phyloP scores from a whole-genome alignment of 1,140 invertebrate species.

The Microplitis mediator region DNA sequence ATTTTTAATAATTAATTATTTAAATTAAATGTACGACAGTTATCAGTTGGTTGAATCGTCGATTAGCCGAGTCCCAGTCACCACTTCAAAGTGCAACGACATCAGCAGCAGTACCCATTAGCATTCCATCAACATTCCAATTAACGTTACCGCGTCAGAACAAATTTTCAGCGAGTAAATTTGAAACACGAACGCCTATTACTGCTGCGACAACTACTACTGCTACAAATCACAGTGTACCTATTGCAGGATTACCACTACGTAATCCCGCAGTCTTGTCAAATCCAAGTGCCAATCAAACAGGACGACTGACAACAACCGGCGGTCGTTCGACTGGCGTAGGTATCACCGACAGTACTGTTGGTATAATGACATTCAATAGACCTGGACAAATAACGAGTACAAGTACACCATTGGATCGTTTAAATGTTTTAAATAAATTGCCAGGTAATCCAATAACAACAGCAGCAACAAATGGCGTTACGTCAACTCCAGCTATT shows the following conservation, averaged over 20 bases:
- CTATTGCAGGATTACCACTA: constrained; percentile 41
- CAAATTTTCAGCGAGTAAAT: constrained; percentile 50
- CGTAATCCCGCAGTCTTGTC: constrained; percentile 49
- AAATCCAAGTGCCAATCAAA: constrained; percentile 55
- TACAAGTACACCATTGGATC: constrained; percentile 58
- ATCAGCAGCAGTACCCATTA: constrained; percentile 35
- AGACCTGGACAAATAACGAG: constrained; percentile 53
- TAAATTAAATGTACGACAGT: constrained; percentile 40
- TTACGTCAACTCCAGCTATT: constrained; percentile 37
- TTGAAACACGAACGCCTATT: constrained; percentile 47
- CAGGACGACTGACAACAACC: constrained; percentile 37
- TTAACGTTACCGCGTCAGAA: constrained; percentile 54
- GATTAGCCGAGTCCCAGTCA: constrained; percentile 53
- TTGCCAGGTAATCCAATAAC: constrained; percentile 27
- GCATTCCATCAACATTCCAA: constrained; percentile 48
- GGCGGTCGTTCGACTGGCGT: constrained; percentile 43
- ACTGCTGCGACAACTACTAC: constrained; percentile 28
- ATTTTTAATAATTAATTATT: constrained; percentile 1
- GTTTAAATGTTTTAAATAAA: constrained; percentile 48
- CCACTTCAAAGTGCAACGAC: constrained; percentile 45
- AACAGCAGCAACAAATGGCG: neutral
- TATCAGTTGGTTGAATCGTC: constrained; percentile 60
- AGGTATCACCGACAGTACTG: constrained; percentile 46
- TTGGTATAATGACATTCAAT: constrained; percentile 45
- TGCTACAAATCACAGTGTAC: constrained; percentile 37